Conservation (phyloP, 1,140 invertebrate species). For the Halesus radiatus region DNA sequence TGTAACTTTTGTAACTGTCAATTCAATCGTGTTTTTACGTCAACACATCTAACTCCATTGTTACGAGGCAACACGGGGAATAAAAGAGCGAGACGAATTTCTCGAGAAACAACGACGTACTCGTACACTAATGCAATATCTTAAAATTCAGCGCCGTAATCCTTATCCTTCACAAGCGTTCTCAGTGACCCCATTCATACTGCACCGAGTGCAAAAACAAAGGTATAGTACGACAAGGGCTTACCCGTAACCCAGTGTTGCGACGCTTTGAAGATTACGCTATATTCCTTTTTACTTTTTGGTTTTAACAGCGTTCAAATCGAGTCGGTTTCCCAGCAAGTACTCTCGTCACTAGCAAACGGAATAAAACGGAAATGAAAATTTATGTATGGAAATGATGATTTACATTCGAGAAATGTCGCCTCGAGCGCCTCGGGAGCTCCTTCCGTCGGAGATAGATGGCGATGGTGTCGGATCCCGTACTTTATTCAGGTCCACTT, state of each 20-base stretch:
- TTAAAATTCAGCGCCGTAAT: constrained; percentile 32
- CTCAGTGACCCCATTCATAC: neutral
- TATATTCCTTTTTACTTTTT: too few species aligned
- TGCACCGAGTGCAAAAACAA: neutral
- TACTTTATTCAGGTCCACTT: constrained; percentile 18
- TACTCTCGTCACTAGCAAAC: constrained; percentile 32
- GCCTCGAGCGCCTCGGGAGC: neutral
- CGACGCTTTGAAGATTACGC: too few species aligned
- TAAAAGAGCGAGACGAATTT: neutral
- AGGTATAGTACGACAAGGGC: too few species aligned
- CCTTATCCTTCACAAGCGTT: constrained; percentile 12
- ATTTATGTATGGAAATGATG: constrained; percentile 56
- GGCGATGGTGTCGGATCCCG: neutral
- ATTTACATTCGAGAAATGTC: constrained; percentile 43
- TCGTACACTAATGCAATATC: constrained; percentile 1
- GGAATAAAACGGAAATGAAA: constrained; percentile 53
- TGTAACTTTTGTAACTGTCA: neutral
- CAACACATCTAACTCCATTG: neutral
- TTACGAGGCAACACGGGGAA: neutral
- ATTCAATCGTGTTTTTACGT: constrained; percentile 1
- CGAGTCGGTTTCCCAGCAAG: neutral
- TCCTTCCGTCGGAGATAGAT: constrained; percentile 11
- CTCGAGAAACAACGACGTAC: neutral
- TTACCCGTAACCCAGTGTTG: too few species aligned
- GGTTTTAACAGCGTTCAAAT: neutral